Base-by-base conservation (phyloP, 2,113 vertebrate genomes). In the Rhagologus leucostigma region DNA sequence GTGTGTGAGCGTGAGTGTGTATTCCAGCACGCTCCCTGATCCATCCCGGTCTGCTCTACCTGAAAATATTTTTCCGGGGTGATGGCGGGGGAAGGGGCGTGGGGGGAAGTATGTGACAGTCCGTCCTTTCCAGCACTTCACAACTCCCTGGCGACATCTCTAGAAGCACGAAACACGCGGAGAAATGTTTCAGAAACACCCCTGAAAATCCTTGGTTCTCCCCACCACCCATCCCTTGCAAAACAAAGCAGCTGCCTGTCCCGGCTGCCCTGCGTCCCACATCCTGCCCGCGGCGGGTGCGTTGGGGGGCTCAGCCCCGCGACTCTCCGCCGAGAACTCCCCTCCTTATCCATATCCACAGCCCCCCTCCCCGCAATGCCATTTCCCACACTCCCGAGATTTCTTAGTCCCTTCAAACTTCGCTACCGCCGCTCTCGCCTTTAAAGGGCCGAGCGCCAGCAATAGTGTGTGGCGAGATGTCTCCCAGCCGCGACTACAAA, bases 401-500 rank as follows among this genome's bases (percentile, higher is more conserved):
- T 92, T 90, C 67, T 87, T 44, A 69, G 68, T 50, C 50, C 37
- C 91, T 95, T 87, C 74, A 89, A 85, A 94, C 87, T 94, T 82
- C 63, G 23, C 82, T 47, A 59, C 60, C 41, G 70, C 88, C 71
- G 37, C 78, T 93, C 37, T 37, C 82, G 74, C 60, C 67, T 93
- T 92, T 75, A 92, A 93, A 90, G 81, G 93, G 65, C 95, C 69
- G 86, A 60, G 84, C 10, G 86, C 82, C 95, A 96, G 89, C 60
- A 78, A 19, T 27, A 74, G 59, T 94, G 89, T 92, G 95, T 62
- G 93, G 95, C 84, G 91, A 86, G 95, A 69, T 91, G 85, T 88
- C 95, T 96, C 89, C 90, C 94, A 83, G 95, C 65, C 89, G 80
- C 84, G 53, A 96, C 95, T 93, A 97, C 97, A 98, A 98, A 97